Percentiles rank a stretch among this genome's conserved stretches.
These are phyloP conservation scores for Campylomormyrus tamandua DNA, from an alignment of 2,113 vertebrate species.

Conservation along the genomic window DNA sequence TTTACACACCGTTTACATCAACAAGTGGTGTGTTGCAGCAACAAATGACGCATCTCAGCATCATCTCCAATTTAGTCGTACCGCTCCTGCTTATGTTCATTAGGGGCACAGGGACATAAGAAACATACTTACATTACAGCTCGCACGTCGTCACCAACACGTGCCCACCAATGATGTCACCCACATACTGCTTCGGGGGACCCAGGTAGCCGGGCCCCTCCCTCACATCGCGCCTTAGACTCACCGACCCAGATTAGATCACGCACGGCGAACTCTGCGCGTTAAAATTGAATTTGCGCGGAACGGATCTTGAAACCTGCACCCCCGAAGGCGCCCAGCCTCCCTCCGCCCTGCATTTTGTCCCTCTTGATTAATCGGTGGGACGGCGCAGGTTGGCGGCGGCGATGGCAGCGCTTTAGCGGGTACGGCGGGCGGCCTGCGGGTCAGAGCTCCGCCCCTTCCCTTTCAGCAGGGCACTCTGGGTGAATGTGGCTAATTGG, in stretches of 20 bases:
- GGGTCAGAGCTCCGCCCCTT: constrained; percentile 30
- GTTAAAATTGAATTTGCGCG: not conserved
- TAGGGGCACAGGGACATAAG: not conserved
- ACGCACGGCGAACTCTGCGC: not conserved
- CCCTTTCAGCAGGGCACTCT: constrained; percentile 50
- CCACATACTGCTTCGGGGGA: not conserved
- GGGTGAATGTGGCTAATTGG: constrained; percentile 92
- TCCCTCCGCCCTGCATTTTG: not conserved
- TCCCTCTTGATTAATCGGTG: not conserved
- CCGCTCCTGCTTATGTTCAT: not conserved
- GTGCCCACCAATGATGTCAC: not conserved
- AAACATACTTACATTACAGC: not conserved
- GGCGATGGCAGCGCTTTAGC: not conserved
- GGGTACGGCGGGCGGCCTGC: not conserved
- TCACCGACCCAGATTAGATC: not conserved
- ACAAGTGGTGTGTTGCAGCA: not conserved
- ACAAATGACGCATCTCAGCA: not conserved
- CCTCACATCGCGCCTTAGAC: not conserved
- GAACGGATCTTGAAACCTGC: not conserved
- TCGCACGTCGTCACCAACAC: not conserved
- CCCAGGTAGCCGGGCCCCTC: not conserved
- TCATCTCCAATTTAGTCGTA: not conserved
- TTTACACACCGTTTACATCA: not conserved
- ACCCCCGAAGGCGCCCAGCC: not conserved
- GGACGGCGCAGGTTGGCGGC: not conserved